Evolutionary conservation across 2,113 vertebrate genomes (phyloP).

Genomic region (Gymnarchus niloticus): DNA sequence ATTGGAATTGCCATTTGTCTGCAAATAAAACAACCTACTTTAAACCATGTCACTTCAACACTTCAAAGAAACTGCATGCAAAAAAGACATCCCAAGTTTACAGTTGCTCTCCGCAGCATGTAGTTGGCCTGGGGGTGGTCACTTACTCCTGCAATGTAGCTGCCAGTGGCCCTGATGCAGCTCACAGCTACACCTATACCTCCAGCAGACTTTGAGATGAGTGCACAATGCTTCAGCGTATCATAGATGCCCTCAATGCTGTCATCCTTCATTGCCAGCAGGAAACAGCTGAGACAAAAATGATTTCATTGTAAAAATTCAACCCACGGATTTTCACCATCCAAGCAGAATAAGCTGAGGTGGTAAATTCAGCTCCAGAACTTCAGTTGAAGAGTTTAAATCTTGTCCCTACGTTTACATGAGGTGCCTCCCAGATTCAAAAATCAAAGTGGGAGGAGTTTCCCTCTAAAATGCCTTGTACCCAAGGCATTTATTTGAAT

Average conservation of each 20-base stretch:
- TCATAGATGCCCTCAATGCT: slow-evolving; percentile 97
- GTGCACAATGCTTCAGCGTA: slow-evolving; percentile 89
- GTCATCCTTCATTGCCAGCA: slow-evolving; percentile 93
- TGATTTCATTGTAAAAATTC: background rate
- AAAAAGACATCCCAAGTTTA: background rate
- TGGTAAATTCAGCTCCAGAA: background rate
- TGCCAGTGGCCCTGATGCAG: slow-evolving; percentile 90
- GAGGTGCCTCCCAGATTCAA: background rate
- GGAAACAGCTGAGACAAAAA: slow-evolving; percentile 74
- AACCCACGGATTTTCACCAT: background rate
- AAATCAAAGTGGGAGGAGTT: background rate
- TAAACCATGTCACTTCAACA: background rate
- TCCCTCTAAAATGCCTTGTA: background rate
- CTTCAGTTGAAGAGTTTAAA: no score
- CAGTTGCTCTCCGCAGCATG: background rate
- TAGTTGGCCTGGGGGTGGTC: background rate
- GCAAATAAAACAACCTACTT: slow-evolving; percentile 35
- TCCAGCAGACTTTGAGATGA: slow-evolving; percentile 93
- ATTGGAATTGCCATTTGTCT: slow-evolving; percentile 93
- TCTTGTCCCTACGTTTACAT: background rate
- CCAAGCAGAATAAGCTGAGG: background rate
- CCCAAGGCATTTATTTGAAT: background rate
- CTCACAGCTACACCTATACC: slow-evolving; percentile 91
- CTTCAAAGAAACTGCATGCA: background rate
- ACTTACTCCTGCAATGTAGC: slow-evolving; percentile 93